Evolutionary conservation across 2,888 invertebrate species (phyloP).

Genomic region (Drosophila eohydei): DNA sequence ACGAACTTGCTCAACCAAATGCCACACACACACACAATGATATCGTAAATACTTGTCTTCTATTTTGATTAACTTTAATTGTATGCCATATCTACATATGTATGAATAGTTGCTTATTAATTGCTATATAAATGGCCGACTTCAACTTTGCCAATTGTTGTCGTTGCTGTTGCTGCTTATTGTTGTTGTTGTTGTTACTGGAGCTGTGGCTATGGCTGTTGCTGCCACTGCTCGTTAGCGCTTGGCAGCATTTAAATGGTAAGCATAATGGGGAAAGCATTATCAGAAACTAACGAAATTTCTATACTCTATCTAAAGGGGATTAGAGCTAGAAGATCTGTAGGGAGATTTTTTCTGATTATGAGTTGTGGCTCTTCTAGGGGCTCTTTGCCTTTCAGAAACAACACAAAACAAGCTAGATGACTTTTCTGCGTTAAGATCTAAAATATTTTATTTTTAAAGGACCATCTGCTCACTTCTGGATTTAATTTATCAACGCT

Average conservation of each 20-base stretch:
- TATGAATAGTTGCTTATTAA: slow-evolving; percentile 62
- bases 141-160: slow-evolving; percentile 60
- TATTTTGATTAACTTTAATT: slow-evolving; percentile 37
- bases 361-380: too few relatives aligned
- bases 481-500: too few relatives aligned
- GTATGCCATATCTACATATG: slow-evolving; percentile 21
- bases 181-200: slow-evolving; percentile 7
- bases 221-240: slow-evolving; percentile 68
- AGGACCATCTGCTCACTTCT: too few relatives aligned
- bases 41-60: slow-evolving; percentile 38
- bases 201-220: slow-evolving; percentile 25
- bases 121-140: slow-evolving; percentile 75
- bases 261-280: slow-evolving; percentile 33
- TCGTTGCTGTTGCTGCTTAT: slow-evolving; percentile 23
- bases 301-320: slow-evolving; percentile 29
- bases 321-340: background rate
- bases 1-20: slow-evolving; percentile 64
- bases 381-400: too few relatives aligned
- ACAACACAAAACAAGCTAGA: too few relatives aligned
- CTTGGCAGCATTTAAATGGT: slow-evolving; percentile 49
- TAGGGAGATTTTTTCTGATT: too few relatives aligned
- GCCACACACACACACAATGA: slow-evolving; percentile 43
- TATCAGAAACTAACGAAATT: background rate
- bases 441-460: too few relatives aligned
- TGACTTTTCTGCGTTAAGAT: too few relatives aligned